Evolutionary conservation across 2,888 invertebrate species (phyloP).

Genomic region (Helobdella robusta): DNA sequence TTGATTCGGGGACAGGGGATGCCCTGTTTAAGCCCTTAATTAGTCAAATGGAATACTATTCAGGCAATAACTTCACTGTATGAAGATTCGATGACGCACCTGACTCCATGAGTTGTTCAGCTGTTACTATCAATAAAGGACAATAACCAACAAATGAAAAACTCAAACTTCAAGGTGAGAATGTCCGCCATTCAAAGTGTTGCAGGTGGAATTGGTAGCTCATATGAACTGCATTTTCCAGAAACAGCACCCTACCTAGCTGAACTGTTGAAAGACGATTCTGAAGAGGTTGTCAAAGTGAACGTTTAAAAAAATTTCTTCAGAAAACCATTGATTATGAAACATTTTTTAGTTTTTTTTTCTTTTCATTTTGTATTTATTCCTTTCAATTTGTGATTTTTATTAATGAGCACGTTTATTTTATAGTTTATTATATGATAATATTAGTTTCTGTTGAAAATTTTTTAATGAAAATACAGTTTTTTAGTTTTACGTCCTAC

Average conservation of each 20-base stretch:
- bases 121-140: constrained; percentile 68
- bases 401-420: too few species aligned
- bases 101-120: constrained; percentile 72
- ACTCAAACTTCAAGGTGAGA: constrained; percentile 62
- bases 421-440: too few species aligned
- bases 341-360: too few species aligned
- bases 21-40: neutral
- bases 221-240: constrained; percentile 75
- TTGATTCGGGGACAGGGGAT: neutral
- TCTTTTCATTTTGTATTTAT: too few species aligned
- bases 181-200: constrained; percentile 65
- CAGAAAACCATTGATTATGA: too few species aligned
- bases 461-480: too few species aligned
- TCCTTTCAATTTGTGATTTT: too few species aligned
- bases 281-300: constrained; percentile 5
- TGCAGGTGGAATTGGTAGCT: constrained; percentile 73
- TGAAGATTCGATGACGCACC: constrained; percentile 55
- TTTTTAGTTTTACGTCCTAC: too few species aligned
- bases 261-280: constrained; percentile 69
- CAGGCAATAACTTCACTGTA: constrained; percentile 56
- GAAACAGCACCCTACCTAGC: constrained; percentile 89
- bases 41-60: constrained; percentile 44
- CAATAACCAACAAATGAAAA: constrained; percentile 75
- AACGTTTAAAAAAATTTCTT: too few species aligned
- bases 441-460: too few species aligned